Conservation (phyloP, 2,113 vertebrate genomes). For the Corydoras maculifer region DNA sequence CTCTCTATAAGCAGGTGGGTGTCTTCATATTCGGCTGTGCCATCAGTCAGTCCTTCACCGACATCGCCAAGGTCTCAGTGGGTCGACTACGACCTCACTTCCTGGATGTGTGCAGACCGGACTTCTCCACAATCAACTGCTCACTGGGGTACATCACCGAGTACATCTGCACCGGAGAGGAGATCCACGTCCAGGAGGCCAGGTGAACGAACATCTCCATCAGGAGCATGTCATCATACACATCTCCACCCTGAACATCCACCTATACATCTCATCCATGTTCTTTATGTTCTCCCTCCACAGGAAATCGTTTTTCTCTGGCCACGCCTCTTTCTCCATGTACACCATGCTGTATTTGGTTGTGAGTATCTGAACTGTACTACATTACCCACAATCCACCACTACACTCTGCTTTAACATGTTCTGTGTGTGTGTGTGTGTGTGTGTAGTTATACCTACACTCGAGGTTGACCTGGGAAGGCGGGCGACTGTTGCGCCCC, state of each 20-base stretch:
- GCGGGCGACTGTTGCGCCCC: slow-evolving; percentile 85
- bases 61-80: slow-evolving; percentile 88
- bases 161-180: slow-evolving; percentile 72
- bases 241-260: too few species aligned
- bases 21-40: slow-evolving; percentile 77
- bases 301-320: slow-evolving; percentile 90
- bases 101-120: slow-evolving; percentile 78
- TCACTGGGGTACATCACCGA: slow-evolving; percentile 78
- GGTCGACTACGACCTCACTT: slow-evolving; percentile 88
- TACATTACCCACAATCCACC: background rate
- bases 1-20: slow-evolving; percentile 81
- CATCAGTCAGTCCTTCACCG: slow-evolving; percentile 81
- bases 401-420: too few species aligned
- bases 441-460: slow-evolving; percentile 85
- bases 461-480: slow-evolving; percentile 90
- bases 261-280: too few species aligned
- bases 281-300: slow-evolving; percentile 1
- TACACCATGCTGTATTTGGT: slow-evolving; percentile 92
- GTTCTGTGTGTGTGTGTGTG: background rate
- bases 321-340: slow-evolving; percentile 92
- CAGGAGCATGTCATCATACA: too few species aligned
- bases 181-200: slow-evolving; percentile 75
- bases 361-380: slow-evolving; percentile 64
- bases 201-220: slow-evolving; percentile 60
- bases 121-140: slow-evolving; percentile 72